A percentile compares a stretch with the other conserved stretches of the same genome.
These are phyloP conservation scores for Eulemur coronatus DNA, from an alignment of 2,797 vertebrate genomes.

Conservation along the genomic window DNA sequence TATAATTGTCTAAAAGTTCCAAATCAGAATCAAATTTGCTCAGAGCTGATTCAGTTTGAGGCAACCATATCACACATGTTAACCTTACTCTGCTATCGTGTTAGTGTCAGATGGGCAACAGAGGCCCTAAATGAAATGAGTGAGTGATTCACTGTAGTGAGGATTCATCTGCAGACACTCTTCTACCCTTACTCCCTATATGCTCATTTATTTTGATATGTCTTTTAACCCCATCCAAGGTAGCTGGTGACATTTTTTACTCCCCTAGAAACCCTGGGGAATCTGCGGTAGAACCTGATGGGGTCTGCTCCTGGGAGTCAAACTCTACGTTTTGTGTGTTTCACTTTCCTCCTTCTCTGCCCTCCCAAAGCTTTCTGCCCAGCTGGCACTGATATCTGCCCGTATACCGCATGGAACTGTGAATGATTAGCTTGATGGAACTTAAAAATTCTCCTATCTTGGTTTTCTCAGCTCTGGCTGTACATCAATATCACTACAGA, in stretches of 20 bases:
- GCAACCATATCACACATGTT: background rate
- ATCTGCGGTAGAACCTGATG: background rate
- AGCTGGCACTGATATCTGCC: background rate
- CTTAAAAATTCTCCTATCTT: background rate
- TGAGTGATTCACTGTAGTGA: background rate
- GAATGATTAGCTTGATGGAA: background rate
- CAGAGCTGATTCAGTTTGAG: background rate
- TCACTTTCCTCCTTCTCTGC: background rate
- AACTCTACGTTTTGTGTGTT: background rate
- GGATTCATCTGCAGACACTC: background rate
- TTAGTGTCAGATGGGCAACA: background rate
- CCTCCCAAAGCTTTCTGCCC: background rate
- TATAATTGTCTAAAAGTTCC: background rate
- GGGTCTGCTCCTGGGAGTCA: background rate
- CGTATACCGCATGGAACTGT: background rate
- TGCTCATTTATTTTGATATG: background rate
- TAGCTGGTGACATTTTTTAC: background rate
- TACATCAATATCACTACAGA: background rate
- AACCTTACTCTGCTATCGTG: background rate
- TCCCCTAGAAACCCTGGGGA: background rate
- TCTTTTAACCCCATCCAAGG: background rate
- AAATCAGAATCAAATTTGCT: background rate
- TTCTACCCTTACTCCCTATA: background rate
- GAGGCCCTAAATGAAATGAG: background rate
- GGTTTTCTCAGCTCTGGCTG: background rate